phyloP scores from a whole-genome alignment of 2,888 invertebrate species.

The Brachypalpus laphriformis region DNA sequence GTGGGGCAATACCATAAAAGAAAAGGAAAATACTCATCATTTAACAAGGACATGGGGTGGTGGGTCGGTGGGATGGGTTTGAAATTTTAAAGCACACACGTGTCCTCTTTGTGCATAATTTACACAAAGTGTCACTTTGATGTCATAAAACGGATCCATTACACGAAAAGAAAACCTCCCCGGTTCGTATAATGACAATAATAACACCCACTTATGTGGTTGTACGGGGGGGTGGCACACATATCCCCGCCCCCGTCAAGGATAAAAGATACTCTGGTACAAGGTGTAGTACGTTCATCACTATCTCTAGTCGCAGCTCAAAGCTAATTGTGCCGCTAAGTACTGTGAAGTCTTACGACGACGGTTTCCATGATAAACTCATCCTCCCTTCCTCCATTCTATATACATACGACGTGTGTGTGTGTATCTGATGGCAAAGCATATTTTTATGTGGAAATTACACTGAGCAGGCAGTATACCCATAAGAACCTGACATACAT shows the following conservation, averaged over 20 bases:
- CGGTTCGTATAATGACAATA: slow-evolving; percentile 47
- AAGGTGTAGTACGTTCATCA: slow-evolving; percentile 10
- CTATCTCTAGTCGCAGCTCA: slow-evolving; percentile 41
- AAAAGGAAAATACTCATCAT: not conserved
- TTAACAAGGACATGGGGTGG: slow-evolving; percentile 10
- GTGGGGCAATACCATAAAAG: slow-evolving; percentile 3
- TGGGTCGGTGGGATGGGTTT: no score
- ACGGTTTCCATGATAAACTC: slow-evolving; percentile 63
- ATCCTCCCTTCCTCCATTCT: slow-evolving; percentile 6
- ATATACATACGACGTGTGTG: not conserved
- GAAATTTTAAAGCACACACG: slow-evolving; percentile 10
- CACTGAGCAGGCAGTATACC: not conserved
- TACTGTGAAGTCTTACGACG: slow-evolving; percentile 57
- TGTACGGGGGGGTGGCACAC: not conserved
- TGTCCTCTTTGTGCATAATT: slow-evolving; percentile 58
- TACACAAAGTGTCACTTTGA: slow-evolving; percentile 62
- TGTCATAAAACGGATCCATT: slow-evolving; percentile 54
- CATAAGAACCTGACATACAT: slow-evolving; percentile 58
- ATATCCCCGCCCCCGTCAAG: not conserved
- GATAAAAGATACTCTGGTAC: not conserved
- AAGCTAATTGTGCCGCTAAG: slow-evolving; percentile 68
- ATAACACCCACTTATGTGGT: slow-evolving; percentile 61
- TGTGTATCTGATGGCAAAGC: slow-evolving; percentile 18
- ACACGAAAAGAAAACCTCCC: slow-evolving; percentile 24
- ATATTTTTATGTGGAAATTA: slow-evolving; percentile 60